Evolutionary conservation across 1,140 invertebrate genomes (phyloP).

Genomic region (Penaeus chinensis): DNA sequence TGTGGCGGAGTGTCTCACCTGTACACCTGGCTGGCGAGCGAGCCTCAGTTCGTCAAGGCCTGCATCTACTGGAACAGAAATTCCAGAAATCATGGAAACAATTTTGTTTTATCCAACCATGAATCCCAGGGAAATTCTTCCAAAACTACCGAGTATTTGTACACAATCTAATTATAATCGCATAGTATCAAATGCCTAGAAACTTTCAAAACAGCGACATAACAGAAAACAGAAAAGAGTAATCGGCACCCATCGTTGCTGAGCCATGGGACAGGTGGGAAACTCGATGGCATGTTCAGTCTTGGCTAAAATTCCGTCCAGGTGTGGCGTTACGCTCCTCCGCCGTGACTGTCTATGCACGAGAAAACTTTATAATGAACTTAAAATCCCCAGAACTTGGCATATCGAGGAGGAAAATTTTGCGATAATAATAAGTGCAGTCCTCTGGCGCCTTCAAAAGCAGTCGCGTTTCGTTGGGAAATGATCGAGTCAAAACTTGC

Average conservation of each 20-base stretch:
- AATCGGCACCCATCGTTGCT: background rate
- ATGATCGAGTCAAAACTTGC: too few relatives aligned
- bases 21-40: conserved; percentile 22
- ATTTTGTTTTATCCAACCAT: background rate
- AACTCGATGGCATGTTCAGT: conserved; percentile 39
- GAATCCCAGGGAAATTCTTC: too few relatives aligned
- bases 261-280: conserved; percentile 48
- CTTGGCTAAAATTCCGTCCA: conserved; percentile 4
- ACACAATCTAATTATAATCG: too few relatives aligned
- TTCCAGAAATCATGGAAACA: conserved; percentile 11
- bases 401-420: background rate
- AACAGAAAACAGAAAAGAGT: too few relatives aligned
- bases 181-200: too few relatives aligned
- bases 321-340: background rate
- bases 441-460: too few relatives aligned
- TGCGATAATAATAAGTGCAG: background rate
- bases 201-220: too few relatives aligned
- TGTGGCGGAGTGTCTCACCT: conserved; percentile 17
- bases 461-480: too few relatives aligned
- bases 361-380: background rate
- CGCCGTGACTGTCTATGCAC: background rate
- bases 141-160: too few relatives aligned
- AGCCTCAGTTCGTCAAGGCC: conserved; percentile 30
- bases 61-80: background rate
- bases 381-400: background rate